Conservation (phyloP, 2,797 vertebrate genomes). For the Poeciliopsis turneri region DNA sequence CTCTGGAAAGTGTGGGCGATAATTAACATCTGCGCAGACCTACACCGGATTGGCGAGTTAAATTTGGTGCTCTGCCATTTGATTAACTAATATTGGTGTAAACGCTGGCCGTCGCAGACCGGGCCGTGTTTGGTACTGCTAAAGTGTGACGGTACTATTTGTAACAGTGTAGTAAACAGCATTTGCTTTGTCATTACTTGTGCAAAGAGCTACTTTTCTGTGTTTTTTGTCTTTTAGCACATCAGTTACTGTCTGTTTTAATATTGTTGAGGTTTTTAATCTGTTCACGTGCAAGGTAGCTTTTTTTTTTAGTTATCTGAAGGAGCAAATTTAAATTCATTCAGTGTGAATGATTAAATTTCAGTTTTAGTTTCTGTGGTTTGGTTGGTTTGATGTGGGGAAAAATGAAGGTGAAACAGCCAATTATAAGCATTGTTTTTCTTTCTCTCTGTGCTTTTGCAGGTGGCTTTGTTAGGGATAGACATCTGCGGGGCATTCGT, state of each 20-base stretch:
- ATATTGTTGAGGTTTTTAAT: background rate
- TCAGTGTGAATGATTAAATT: background rate
- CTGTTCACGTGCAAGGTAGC: background rate
- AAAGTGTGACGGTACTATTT: background rate
- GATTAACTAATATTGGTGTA: background rate
- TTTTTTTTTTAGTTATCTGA: background rate
- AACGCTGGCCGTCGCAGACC: background rate
- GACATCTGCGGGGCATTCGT: conserved; percentile 92
- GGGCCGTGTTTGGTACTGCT: background rate
- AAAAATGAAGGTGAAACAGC: background rate
- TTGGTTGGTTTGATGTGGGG: background rate
- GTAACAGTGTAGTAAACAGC: background rate
- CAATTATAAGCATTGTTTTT: conserved; percentile 28
- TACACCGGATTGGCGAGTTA: background rate
- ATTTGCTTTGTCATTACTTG: background rate
- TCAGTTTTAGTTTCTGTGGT: background rate
- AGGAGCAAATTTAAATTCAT: conserved; percentile 17
- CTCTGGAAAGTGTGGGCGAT: background rate
- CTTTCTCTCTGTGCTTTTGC: conserved; percentile 41
- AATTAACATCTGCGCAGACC: background rate
- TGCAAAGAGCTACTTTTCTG: background rate
- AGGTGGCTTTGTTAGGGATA: conserved; percentile 93
- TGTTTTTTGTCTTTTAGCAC: background rate
- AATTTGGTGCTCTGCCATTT: background rate
- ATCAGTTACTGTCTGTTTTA: background rate